Evolutionary conservation across 2,113 vertebrate species (phyloP).

Genomic region (Caracal caracal): DNA sequence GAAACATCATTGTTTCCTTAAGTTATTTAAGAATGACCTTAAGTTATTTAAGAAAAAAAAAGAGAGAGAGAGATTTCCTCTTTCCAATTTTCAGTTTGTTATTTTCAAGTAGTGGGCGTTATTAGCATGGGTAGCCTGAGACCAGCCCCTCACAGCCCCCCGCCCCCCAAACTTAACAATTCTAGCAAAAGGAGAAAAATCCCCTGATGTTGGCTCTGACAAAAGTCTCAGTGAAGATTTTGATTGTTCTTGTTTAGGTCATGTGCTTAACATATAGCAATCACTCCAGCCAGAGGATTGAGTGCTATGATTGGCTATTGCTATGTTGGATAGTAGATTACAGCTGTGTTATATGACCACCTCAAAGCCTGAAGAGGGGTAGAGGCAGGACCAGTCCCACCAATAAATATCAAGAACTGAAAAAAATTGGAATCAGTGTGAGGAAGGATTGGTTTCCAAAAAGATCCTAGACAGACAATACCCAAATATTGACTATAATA

Average conservation of each 20-base stretch:
- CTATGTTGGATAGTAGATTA: background rate
- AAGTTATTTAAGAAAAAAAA: background rate
- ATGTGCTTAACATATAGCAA: background rate
- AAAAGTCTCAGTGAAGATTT: background rate
- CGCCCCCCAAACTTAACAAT: background rate
- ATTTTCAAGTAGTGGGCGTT: background rate
- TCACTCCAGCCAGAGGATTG: background rate
- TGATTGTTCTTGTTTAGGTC: background rate
- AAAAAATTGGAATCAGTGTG: background rate
- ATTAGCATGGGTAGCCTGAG: background rate
- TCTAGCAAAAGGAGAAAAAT: background rate
- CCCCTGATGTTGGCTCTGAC: background rate
- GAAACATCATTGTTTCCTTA: background rate
- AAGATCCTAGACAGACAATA: background rate
- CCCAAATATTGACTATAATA: background rate
- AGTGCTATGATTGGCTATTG: background rate
- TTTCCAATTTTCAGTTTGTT: background rate
- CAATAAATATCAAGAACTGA: background rate
- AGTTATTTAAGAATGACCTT: background rate
- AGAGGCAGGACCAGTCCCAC: background rate
- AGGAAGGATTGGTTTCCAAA: background rate
- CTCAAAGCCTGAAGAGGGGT: background rate
- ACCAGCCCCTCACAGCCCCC: background rate
- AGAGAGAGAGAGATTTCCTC: background rate
- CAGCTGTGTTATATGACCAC: background rate